Percentiles rank a stretch among this genome's conserved stretches.
Conservation (phyloP, 2,888 invertebrate species). For the Catocala fraxini region DNA sequence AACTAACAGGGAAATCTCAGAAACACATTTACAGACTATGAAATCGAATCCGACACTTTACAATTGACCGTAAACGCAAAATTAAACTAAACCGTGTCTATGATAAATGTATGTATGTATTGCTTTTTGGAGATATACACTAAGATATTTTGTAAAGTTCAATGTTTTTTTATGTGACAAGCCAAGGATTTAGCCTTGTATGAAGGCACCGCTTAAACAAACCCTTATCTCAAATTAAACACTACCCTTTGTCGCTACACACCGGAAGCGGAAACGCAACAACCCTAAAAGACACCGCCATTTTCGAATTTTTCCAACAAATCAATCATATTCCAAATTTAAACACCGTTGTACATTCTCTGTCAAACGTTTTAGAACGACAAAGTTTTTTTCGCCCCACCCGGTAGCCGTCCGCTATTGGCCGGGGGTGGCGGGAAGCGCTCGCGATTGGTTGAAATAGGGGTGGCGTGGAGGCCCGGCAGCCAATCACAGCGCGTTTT, state of each 20-base stretch:
- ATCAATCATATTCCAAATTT: slow-evolving; percentile 43
- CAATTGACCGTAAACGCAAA: no score
- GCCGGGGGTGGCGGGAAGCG: slow-evolving; percentile 58
- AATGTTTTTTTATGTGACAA: no score
- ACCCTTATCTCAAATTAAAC: neutral
- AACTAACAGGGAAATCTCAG: no score
- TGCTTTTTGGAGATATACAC: no score
- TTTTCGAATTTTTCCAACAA: slow-evolving; percentile 25
- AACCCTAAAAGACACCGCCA: slow-evolving; percentile 18
- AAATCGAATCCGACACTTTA: no score
- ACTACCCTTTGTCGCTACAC: neutral
- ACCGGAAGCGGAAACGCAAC: slow-evolving; percentile 8
- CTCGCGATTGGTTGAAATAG: slow-evolving; percentile 64
- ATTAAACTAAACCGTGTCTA: no score
- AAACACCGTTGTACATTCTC: slow-evolving; percentile 43
- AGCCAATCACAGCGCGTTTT: slow-evolving; percentile 66
- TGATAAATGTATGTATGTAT: no score
- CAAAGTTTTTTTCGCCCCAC: slow-evolving; percentile 54
- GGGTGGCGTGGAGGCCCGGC: slow-evolving; percentile 57
- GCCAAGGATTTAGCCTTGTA: no score
- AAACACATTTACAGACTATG: no score
- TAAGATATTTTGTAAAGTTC: no score
- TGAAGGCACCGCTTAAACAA: neutral
- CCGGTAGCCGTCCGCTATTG: slow-evolving; percentile 44
- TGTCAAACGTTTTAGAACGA: slow-evolving; percentile 49